Base-by-base conservation (phyloP, 2,888 invertebrate species). In the Sericinus montela region DNA sequence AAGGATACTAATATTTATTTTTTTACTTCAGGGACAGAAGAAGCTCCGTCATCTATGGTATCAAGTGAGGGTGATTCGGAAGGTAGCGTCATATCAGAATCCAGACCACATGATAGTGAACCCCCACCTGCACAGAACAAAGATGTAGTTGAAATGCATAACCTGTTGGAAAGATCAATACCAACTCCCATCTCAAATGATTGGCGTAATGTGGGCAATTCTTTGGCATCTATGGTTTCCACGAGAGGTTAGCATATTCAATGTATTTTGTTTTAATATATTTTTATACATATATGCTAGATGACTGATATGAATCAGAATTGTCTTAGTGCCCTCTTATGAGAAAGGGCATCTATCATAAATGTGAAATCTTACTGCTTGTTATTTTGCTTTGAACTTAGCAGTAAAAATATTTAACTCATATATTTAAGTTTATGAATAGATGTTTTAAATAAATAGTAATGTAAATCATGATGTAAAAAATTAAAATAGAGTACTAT, bases 31-130 rank as follows among this genome's bases (percentile, higher is more conserved):
- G 82, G 78, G 4, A 71, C 74, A n/a, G 87, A 87, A 57, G 87
- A 87, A 49, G 79, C 86, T n/a, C 82, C 84, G 10, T 83, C 85
- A 9, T 86, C 86, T 1, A 83, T 88, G 83, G 85, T 86, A 29
- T 87, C 87, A 1, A 86, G 86, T 45, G 88, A 88, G 53, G 84
- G 83, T 1, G 87, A 88, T 54, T 88, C 87, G 0, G 88, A 87
- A 46, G 81, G 78, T 54, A 85, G 87, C 48, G 65, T 79, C 14
- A 56, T 82, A 14, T 78, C 82, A 0, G 86, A 86, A 35, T 67
- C 68, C 9, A 66, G 60, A 10, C 66, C 80, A 1, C 70, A 73
- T 49, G 81, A 82, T 30, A 51, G 53, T 0, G 79, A 78, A 16
- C 32, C 25, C 10, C 42, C 23, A 44, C 54, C 14, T 29, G 49